phyloP scores from a whole-genome alignment of 2,797 vertebrate species.

The Bovichtus variegatus region DNA sequence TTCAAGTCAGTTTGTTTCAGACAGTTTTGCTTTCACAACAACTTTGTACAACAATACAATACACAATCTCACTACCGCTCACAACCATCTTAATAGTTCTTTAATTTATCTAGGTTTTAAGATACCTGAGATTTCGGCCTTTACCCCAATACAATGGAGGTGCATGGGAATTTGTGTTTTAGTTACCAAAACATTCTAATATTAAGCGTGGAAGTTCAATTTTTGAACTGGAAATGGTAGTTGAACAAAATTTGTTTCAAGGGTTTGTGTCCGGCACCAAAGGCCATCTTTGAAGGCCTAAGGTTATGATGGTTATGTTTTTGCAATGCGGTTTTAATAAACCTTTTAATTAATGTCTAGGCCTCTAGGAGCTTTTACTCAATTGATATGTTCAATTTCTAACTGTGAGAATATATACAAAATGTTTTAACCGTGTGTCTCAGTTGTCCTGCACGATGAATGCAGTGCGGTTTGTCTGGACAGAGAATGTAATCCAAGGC shows the following conservation, averaged over 20 bases:
- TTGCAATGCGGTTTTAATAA: neutral
- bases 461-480: slow-evolving; percentile 5
- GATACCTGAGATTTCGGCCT: too few relatives aligned
- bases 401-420: neutral
- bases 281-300: neutral
- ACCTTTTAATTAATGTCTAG: neutral
- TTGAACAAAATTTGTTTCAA: neutral
- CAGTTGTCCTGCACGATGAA: neutral
- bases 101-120: neutral
- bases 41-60: too few relatives aligned
- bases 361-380: neutral
- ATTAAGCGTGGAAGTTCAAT: too few relatives aligned
- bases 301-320: neutral
- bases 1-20: neutral
- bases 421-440: neutral
- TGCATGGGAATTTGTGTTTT: too few relatives aligned
- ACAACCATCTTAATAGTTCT: neutral
- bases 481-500: slow-evolving; percentile 17
- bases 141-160: too few relatives aligned
- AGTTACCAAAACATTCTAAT: too few relatives aligned
- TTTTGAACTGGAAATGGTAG: too few relatives aligned
- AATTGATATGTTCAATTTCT: neutral
- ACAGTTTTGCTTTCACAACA: neutral
- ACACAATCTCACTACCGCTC: too few relatives aligned
- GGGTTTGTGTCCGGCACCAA: neutral